These are phyloP conservation scores for Enteromius treurensis DNA, from an alignment of 2,797 vertebrate genomes.

Conservation along the genomic window DNA sequence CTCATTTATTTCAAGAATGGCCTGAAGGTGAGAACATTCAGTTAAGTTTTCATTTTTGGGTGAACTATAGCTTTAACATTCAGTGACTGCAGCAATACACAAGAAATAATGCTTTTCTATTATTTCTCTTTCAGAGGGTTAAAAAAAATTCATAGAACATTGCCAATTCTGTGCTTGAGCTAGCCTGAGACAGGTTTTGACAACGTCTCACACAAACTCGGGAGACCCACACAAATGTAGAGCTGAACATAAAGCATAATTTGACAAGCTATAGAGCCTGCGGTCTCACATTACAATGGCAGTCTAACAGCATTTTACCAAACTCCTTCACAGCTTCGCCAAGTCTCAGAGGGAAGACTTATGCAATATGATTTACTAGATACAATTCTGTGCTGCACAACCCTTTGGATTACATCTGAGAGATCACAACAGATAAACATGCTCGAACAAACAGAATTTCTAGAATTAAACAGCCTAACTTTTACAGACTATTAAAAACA, in stretches of 20 bases:
- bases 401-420: background rate
- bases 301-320: background rate
- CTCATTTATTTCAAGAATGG: background rate
- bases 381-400: background rate
- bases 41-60: background rate
- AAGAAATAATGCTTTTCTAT: conserved; percentile 16
- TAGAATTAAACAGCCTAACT: conserved; percentile 31
- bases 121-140: background rate
- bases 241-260: conserved; percentile 17
- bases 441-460: background rate
- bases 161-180: conserved; percentile 32
- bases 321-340: background rate
- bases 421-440: background rate
- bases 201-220: background rate
- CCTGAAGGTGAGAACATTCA: background rate
- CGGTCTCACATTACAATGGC: conserved; percentile 9
- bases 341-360: conserved; percentile 4
- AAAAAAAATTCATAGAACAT: background rate
- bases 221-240: conserved; percentile 17
- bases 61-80: background rate
- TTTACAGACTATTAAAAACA: conserved; percentile 21
- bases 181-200: conserved; percentile 29
- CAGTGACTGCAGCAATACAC: background rate
- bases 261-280: conserved; percentile 14
- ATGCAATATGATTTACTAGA: background rate